Evolutionary conservation across 1,140 invertebrate species (phyloP).

Genomic region (Platyscapa corneri): DNA sequence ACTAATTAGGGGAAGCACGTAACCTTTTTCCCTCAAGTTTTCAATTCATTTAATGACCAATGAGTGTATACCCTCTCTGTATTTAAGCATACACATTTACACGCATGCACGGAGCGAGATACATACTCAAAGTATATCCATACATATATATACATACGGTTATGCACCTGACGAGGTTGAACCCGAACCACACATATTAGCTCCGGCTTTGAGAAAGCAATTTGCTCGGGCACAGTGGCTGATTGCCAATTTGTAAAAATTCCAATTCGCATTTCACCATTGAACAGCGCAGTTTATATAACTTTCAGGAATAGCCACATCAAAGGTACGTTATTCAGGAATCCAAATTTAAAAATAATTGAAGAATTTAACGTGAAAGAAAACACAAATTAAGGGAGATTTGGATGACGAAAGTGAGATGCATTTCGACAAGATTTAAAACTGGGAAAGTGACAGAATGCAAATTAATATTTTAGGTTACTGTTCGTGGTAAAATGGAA

Average conservation of each 20-base stretch:
- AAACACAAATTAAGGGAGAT: neutral
- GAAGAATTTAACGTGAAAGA: slow-evolving; percentile 4
- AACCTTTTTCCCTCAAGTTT: slow-evolving; percentile 29
- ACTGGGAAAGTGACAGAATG: neutral
- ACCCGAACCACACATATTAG: slow-evolving; percentile 36
- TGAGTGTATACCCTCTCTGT: neutral
- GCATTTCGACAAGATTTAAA: neutral
- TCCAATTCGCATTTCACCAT: slow-evolving; percentile 54
- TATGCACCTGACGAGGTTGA: slow-evolving; percentile 32
- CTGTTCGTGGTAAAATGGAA: slow-evolving; percentile 22
- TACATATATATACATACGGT: neutral
- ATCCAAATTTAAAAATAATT: slow-evolving; percentile 43
- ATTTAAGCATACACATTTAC: neutral
- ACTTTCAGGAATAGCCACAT: slow-evolving; percentile 15
- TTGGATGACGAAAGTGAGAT: neutral
- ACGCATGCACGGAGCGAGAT: no score
- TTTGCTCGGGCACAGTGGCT: slow-evolving; percentile 60
- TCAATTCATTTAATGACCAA: slow-evolving; percentile 49
- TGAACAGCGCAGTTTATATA: slow-evolving; percentile 39
- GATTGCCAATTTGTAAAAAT: slow-evolving; percentile 69
- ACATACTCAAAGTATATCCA: neutral
- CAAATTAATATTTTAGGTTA: neutral
- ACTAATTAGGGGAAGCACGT: slow-evolving; percentile 28
- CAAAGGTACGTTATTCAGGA: slow-evolving; percentile 43
- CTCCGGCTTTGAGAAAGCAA: slow-evolving; percentile 57